Conservation (phyloP, 2,888 invertebrate genomes). For the Sympetrum striolatum region DNA sequence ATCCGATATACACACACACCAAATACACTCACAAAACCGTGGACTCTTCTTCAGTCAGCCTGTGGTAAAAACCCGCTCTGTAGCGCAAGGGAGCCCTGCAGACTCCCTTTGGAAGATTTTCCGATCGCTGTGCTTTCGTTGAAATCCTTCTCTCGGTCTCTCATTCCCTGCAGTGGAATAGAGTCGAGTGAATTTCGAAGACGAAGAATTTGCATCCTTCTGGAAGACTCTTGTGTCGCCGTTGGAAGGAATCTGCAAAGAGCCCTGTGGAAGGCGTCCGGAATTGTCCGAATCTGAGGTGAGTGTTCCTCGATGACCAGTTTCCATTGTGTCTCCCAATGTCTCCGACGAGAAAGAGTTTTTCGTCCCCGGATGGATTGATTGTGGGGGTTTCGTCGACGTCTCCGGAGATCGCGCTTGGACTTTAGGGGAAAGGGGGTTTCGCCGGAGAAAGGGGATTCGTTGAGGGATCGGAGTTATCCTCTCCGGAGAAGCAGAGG, state of each 20-base stretch:
- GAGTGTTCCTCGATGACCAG: not conserved
- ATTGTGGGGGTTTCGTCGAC: not conserved
- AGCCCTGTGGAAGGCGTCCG: not conserved
- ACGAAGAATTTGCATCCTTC: not conserved
- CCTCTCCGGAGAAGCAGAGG: too few species aligned
- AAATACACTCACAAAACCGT: not conserved
- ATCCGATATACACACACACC: not conserved
- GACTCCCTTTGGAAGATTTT: not conserved
- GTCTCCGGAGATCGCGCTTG: not conserved
- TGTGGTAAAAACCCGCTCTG: not conserved
- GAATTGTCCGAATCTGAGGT: constrained; percentile 30
- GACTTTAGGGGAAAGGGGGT: not conserved
- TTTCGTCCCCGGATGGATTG: not conserved
- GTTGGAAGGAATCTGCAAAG: not conserved
- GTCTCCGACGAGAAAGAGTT: not conserved
- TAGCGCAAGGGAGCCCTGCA: not conserved
- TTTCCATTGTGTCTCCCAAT: not conserved
- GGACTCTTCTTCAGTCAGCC: not conserved
- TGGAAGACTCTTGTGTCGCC: not conserved
- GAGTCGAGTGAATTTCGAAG: not conserved
- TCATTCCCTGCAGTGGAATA: not conserved
- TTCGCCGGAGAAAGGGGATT: too few species aligned
- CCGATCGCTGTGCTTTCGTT: not conserved
- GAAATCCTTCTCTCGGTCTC: not conserved
- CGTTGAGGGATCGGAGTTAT: too few species aligned